Base-by-base conservation (phyloP, 2,113 vertebrate species). In the Pao palembangensis region DNA sequence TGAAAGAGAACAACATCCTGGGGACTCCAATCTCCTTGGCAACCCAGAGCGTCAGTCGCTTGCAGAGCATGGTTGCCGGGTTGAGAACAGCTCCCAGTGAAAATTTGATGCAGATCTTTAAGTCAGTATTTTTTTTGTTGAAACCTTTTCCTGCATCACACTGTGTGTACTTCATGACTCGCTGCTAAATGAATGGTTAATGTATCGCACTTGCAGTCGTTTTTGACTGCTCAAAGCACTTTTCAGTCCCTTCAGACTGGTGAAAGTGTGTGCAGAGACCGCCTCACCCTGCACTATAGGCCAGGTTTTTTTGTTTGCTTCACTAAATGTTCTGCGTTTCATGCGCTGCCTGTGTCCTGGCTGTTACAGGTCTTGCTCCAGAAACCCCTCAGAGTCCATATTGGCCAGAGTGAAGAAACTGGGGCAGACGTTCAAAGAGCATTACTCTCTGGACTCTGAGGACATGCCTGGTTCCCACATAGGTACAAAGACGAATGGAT, bases 21-120 rank as follows among this genome's bases (percentile, higher is more conserved):
- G 89, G 93, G 76, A 98, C 97, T 14, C 97, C 97, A 0, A 95
- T 99, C 21, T 95, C 97, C 48, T 95, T 93, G 0, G 97, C 97
- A 0, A 99, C 97, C 0, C 97, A 99, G 46, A 98, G 95, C 0
- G 97, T 99, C 44, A 94, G 91, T 71, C 90, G 94, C 0, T 72
- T 99, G 74, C 97, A 98, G 85, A 93, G 85, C 81, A 94, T 98
- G 87, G 94, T 99, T 79, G 71, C 92, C 2, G 94, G 96, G 1
- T 25, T 98, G 31, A 91, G 92, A 83, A 93, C 91, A 5, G 86
- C 92, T 1, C 96, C 97, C 0, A 95, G 93, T 11, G 93, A 95
- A 3, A 86, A 93, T 6, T 92, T 99, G 48, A 3, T 77, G 34
- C 76, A 83, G 61, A 89, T 96, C 67, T 94, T 98, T 78, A 92